Conservation (phyloP, 1,140 invertebrate genomes). For the Leptopilina clavipes region DNA sequence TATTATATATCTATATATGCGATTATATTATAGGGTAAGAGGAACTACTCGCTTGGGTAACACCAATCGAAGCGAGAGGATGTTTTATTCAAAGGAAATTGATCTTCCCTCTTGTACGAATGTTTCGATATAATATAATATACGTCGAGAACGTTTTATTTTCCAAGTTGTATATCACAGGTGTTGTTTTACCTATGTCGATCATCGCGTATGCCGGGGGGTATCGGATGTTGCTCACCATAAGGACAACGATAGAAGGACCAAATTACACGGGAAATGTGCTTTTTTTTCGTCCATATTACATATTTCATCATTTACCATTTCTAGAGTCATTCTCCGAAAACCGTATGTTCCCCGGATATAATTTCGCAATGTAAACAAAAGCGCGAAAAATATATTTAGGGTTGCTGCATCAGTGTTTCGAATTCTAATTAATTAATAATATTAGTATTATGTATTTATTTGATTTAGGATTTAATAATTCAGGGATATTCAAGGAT, state of each 20-base stretch:
- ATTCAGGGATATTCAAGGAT: no score
- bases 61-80: slow-evolving; percentile 39
- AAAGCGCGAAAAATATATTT: no score
- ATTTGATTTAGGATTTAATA: no score
- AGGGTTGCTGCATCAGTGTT: no score
- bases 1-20: not conserved
- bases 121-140: slow-evolving; percentile 46
- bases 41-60: slow-evolving; percentile 42
- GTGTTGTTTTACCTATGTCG: slow-evolving; percentile 60
- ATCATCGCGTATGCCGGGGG: slow-evolving; percentile 36
- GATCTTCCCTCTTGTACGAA: slow-evolving; percentile 39
- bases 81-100: slow-evolving; percentile 55
- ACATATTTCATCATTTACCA: slow-evolving; percentile 35
- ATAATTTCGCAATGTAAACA: not conserved
- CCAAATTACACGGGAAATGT: slow-evolving; percentile 58
- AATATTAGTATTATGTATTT: no score
- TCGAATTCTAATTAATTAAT: no score
- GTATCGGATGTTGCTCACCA: slow-evolving; percentile 60
- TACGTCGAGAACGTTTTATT: slow-evolving; percentile 53
- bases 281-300: slow-evolving; percentile 41
- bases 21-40: slow-evolving; percentile 26
- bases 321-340: slow-evolving; percentile 39
- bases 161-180: slow-evolving; percentile 50
- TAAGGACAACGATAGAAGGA: slow-evolving; percentile 58
- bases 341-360: slow-evolving; percentile 34